These are phyloP conservation scores for Erannis defoliaria DNA, from an alignment of 2,888 invertebrate species.

Conservation along the genomic window DNA sequence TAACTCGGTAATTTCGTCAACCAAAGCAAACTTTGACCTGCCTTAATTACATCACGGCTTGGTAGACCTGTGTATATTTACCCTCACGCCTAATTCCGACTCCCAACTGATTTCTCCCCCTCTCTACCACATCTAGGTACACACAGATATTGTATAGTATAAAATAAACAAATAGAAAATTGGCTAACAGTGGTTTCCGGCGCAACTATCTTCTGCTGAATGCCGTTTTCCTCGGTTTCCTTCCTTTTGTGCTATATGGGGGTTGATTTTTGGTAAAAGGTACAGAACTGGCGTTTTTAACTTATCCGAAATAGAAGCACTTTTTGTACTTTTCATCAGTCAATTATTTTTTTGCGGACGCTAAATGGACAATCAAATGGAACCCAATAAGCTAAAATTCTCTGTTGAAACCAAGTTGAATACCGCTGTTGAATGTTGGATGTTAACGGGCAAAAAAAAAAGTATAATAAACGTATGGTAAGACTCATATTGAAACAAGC, in stretches of 20 bases:
- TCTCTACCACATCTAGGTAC: neutral
- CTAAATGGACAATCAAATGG: too few species aligned
- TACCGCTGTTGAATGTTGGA: too few species aligned
- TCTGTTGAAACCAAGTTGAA: too few species aligned
- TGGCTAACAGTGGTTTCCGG: conserved; percentile 43
- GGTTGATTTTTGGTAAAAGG: conserved; percentile 25
- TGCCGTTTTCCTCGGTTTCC: conserved; percentile 44
- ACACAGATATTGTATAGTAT: conserved; percentile 14
- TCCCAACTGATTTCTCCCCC: conserved; percentile 23
- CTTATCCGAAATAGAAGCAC: conserved; percentile 5
- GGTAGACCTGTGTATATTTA: conserved; percentile 16
- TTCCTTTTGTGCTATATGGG: conserved; percentile 43
- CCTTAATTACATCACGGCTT: conserved; percentile 5
- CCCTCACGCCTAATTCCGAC: conserved; percentile 31
- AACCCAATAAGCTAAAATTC: too few species aligned
- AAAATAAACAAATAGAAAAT: conserved; percentile 45
- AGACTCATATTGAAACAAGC: too few species aligned
- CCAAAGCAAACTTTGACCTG: conserved; percentile 2
- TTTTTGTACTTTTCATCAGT: too few species aligned
- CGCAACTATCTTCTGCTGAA: conserved; percentile 38
- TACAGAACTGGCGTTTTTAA: conserved; percentile 14
- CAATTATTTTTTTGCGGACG: too few species aligned
- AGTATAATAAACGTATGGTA: too few species aligned
- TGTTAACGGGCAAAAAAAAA: too few species aligned
- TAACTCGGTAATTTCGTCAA: conserved; percentile 5